phyloP scores from a whole-genome alignment of 2,113 vertebrate species.

The Sphaerodactylus townsendi region DNA sequence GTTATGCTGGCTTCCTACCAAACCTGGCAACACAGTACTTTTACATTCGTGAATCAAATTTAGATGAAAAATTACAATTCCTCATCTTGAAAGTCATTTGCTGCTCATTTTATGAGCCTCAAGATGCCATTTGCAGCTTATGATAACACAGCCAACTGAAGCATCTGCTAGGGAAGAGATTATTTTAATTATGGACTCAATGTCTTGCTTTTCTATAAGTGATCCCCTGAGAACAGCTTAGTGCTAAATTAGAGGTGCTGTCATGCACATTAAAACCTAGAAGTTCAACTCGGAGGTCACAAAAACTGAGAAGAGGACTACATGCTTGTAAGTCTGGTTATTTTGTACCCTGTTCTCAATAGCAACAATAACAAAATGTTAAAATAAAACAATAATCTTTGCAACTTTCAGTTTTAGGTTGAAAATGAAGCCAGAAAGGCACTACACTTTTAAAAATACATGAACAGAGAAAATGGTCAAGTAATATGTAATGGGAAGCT shows the following conservation, averaged over 20 bases:
- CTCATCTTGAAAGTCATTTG: conserved; percentile 81
- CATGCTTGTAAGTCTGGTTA: conserved; percentile 37
- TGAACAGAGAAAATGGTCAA: background rate
- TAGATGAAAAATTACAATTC: conserved; percentile 82
- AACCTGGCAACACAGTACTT: conserved; percentile 75
- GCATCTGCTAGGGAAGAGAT: conserved; percentile 84
- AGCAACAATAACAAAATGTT: conserved; percentile 3
- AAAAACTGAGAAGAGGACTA: conserved; percentile 65
- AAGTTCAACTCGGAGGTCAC: conserved; percentile 62
- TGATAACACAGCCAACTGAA: conserved; percentile 82
- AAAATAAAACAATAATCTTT: conserved; percentile 61
- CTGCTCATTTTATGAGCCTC: conserved; percentile 81
- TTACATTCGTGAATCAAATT: conserved; percentile 82
- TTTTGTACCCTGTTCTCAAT: background rate
- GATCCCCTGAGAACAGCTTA: conserved; percentile 76
- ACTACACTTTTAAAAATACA: background rate
- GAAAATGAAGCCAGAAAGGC: conserved; percentile 28
- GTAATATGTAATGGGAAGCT: background rate
- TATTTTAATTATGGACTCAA: conserved; percentile 86
- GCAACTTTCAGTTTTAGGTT: conserved; percentile 35
- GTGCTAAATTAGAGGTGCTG: conserved; percentile 72
- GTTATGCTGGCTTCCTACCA: conserved; percentile 74
- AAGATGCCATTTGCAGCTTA: conserved; percentile 83
- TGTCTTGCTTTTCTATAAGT: conserved; percentile 82
- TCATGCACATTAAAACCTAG: conserved; percentile 71